These are phyloP conservation scores for Escarpia spicata DNA, from an alignment of 2,888 invertebrate species.

Conservation along the genomic window DNA sequence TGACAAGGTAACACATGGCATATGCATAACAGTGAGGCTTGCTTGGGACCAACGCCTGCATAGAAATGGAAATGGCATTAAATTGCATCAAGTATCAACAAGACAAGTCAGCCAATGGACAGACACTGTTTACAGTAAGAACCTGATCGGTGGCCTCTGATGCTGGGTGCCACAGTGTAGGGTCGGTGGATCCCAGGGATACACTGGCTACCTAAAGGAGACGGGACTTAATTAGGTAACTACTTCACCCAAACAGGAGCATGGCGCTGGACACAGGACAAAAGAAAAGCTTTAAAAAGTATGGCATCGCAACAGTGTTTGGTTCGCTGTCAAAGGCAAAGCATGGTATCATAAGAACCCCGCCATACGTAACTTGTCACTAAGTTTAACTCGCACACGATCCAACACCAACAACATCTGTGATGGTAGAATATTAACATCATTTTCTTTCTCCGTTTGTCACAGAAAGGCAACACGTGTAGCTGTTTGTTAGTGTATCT, in stretches of 20 bases:
- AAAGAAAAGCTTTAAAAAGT: not conserved
- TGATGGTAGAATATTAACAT: not conserved
- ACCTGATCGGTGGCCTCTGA: not conserved
- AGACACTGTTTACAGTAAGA: not conserved
- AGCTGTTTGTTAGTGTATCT: not conserved
- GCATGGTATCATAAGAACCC: not conserved
- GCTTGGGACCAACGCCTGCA: not conserved
- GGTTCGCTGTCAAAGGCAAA: not conserved
- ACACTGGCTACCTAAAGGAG: conserved; percentile 16
- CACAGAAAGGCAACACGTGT: not conserved
- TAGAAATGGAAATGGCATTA: conserved; percentile 3
- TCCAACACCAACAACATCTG: not conserved
- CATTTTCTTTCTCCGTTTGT: not conserved
- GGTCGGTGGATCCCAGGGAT: not conserved
- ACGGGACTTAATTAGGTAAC: not conserved
- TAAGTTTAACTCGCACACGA: not conserved
- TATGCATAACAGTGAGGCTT: conserved; percentile 12
- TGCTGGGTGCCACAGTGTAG: not conserved
- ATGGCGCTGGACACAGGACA: conserved; percentile 12
- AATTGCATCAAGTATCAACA: conserved; percentile 9
- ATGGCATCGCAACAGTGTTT: conserved; percentile 6
- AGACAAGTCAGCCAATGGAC: not conserved
- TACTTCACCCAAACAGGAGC: conserved; percentile 3
- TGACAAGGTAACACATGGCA: conserved; percentile 7
- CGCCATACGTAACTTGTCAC: not conserved